Evolutionary conservation across 92 coral and sea anemone species (phyloP).

Genomic region (Porites rus): DNA sequence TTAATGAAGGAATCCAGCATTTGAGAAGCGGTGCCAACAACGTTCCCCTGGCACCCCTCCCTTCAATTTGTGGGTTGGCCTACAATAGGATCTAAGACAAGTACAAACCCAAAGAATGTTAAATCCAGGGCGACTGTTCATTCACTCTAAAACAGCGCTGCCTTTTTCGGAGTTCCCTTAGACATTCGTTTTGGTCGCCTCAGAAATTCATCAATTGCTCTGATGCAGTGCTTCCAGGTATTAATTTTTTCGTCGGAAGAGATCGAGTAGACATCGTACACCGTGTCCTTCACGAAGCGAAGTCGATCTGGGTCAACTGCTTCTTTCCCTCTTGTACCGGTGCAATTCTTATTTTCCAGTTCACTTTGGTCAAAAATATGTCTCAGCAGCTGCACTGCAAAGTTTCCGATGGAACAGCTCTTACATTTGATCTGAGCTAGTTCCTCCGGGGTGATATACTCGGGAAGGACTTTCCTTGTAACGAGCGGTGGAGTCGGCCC

Average conservation of each 20-base stretch:
- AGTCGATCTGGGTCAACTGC: constrained; percentile 83
- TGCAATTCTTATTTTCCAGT: constrained; percentile 82
- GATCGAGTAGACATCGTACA: constrained; percentile 76
- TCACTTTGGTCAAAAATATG: constrained; percentile 74
- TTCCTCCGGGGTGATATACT: constrained; percentile 69
- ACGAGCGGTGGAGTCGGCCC: constrained; percentile 16
- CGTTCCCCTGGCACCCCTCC: not conserved
- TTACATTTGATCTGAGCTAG: constrained; percentile 87
- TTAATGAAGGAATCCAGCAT: no score
- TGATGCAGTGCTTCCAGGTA: constrained; percentile 91
- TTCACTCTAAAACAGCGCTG: constrained; percentile 12
- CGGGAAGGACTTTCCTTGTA: not conserved
- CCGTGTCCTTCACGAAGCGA: constrained; percentile 90
- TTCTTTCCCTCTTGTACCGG: constrained; percentile 90
- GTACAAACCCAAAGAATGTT: not conserved
- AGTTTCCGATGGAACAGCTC: constrained; percentile 92
- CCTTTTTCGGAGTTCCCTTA: constrained; percentile 3
- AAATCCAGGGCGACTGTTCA: not conserved
- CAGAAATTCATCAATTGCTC: constrained; percentile 89
- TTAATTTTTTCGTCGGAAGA: constrained; percentile 76
- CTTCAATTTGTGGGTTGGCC: not conserved
- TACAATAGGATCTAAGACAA: not conserved
- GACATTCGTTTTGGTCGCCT: constrained; percentile 81
- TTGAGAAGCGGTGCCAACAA: not conserved
- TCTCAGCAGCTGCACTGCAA: constrained; percentile 85